Evolutionary conservation across 2,797 vertebrate genomes (phyloP).

Genomic region (Coendou prehensilis): DNA sequence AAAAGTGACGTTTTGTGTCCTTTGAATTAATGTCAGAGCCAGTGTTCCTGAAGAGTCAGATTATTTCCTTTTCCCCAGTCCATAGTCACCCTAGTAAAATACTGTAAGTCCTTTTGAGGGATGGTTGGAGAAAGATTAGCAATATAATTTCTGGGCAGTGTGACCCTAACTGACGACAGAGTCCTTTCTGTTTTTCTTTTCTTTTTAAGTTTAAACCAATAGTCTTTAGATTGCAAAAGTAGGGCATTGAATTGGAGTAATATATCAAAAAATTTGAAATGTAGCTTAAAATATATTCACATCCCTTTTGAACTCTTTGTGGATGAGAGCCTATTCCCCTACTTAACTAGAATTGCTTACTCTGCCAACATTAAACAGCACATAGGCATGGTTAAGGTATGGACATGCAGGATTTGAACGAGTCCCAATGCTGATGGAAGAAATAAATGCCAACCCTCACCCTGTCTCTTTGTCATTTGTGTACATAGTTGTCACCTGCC

Average conservation of each 20-base stretch:
- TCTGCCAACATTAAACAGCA: background rate
- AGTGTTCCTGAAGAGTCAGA: background rate
- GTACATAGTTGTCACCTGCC: background rate
- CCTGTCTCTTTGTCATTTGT: background rate
- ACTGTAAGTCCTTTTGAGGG: background rate
- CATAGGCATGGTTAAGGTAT: background rate
- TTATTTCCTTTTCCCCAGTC: background rate
- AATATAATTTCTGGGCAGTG: background rate
- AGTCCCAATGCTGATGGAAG: background rate
- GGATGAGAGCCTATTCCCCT: background rate
- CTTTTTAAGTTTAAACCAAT: background rate
- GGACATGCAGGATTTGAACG: slow-evolving; percentile 6
- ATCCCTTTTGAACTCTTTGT: background rate
- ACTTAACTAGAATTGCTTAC: background rate
- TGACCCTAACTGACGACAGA: background rate
- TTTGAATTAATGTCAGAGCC: background rate
- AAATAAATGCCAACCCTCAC: background rate
- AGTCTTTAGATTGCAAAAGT: background rate
- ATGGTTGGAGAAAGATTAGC: background rate
- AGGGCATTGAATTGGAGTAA: background rate
- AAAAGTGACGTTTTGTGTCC: background rate
- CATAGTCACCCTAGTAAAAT: background rate
- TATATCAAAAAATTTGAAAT: slow-evolving; percentile 21
- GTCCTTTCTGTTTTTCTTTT: background rate
- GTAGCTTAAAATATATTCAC: background rate